Percentiles rank a stretch among this genome's conserved stretches.
phyloP scores from a whole-genome alignment of 2,888 invertebrate species.

The Acleris laterana region DNA sequence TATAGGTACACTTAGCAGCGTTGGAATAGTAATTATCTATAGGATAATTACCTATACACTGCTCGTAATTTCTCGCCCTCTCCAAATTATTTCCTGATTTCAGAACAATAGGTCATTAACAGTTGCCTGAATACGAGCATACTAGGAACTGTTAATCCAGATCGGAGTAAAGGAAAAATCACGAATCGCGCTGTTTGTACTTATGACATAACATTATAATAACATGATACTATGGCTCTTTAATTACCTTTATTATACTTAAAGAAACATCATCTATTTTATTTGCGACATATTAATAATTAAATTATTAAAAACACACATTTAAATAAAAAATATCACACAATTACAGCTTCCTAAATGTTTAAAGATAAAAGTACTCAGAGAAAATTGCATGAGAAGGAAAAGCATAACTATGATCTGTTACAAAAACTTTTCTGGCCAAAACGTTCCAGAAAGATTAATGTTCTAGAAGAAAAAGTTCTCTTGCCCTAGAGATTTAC shows the following conservation, averaged over 20 bases:
- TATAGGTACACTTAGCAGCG: too few species aligned
- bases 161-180: not conserved
- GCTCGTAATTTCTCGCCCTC: not conserved
- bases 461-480: slow-evolving; percentile 2
- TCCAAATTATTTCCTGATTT: not conserved
- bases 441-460: slow-evolving; percentile 5
- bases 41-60: too few species aligned
- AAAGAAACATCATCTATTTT: too few species aligned
- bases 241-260: too few species aligned
- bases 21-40: too few species aligned
- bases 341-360: too few species aligned
- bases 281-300: too few species aligned
- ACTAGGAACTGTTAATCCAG: not conserved
- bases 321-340: too few species aligned
- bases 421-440: slow-evolving; percentile 5
- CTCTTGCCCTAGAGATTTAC: not conserved
- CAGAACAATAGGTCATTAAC: not conserved
- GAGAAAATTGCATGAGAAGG: not conserved
- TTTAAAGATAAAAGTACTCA: not conserved
- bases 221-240: too few species aligned
- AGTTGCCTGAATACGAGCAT: not conserved
- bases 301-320: too few species aligned
- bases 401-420: not conserved
- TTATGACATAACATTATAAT: too few species aligned
- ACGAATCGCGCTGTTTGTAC: too few species aligned